phyloP scores from a whole-genome alignment of 2,888 invertebrate species.

The Pheosia gnoma region DNA sequence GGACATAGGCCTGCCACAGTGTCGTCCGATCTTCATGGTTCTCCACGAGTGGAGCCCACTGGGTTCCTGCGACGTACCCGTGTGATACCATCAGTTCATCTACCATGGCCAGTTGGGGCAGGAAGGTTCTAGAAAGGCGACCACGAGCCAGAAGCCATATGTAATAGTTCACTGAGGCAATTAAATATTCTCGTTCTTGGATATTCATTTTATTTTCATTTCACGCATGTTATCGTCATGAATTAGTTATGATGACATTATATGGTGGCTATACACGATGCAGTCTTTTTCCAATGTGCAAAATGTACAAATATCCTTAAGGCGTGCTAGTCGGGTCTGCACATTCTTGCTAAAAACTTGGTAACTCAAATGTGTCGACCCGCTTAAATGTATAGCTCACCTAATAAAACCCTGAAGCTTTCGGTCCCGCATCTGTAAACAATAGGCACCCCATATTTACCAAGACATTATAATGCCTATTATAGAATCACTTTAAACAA shows the following conservation, averaged over 20 bases:
- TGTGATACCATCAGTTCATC: too few species aligned
- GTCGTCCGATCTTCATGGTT: too few species aligned
- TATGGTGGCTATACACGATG: not conserved
- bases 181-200: constrained; percentile 18
- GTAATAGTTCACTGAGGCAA: not conserved
- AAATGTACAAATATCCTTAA: not conserved
- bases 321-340: too few species aligned
- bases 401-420: not conserved
- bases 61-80: too few species aligned
- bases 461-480: constrained; percentile 5
- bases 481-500: constrained; percentile 30
- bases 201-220: constrained; percentile 17
- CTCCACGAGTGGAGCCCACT: too few species aligned
- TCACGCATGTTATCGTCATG: constrained; percentile 9
- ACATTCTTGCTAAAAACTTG: too few species aligned
- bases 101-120: too few species aligned
- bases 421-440: not conserved
- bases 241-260: constrained; percentile 11
- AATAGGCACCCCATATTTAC: not conserved
- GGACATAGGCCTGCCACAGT: too few species aligned
- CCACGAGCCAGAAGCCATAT: too few species aligned
- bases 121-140: too few species aligned
- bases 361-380: too few species aligned
- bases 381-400: too few species aligned
- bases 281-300: not conserved